phyloP scores from a whole-genome alignment of 1,140 invertebrate species.

The Metopolophium dirhodum region DNA sequence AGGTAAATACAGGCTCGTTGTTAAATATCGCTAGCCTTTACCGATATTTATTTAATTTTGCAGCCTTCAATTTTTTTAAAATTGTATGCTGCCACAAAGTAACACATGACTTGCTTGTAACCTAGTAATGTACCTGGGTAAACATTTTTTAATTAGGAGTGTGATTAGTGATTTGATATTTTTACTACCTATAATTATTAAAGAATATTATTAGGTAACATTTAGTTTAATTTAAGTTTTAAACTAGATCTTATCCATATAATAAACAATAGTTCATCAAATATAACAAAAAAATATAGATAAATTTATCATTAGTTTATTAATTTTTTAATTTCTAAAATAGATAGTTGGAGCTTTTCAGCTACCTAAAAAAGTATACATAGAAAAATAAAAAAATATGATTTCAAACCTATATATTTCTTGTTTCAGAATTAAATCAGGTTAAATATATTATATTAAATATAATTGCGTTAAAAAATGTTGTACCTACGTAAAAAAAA shows the following conservation, averaged over 20 bases:
- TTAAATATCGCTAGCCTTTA: no score
- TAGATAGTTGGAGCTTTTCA: background rate
- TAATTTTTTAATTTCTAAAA: background rate
- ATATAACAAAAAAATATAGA: background rate
- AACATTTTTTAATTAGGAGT: background rate
- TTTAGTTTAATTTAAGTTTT: background rate
- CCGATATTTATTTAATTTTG: no score
- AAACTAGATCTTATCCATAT: background rate
- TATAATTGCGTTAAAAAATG: background rate
- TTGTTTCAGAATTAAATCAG: background rate
- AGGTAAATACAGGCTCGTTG: background rate
- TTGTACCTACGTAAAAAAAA: background rate
- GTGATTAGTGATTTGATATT: background rate
- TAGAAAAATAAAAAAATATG: background rate
- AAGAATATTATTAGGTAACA: background rate
- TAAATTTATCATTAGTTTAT: background rate
- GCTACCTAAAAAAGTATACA: background rate
- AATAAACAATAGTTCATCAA: background rate
- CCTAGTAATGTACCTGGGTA: no score
- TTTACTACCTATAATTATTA: background rate
- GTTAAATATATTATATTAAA: background rate
- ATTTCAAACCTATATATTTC: background rate
- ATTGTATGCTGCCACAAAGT: no score
- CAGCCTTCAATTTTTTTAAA: no score
- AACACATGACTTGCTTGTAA: no score